Evolutionary conservation across 2,113 vertebrate species (phyloP).

Genomic region (Alouatta palliata): DNA sequence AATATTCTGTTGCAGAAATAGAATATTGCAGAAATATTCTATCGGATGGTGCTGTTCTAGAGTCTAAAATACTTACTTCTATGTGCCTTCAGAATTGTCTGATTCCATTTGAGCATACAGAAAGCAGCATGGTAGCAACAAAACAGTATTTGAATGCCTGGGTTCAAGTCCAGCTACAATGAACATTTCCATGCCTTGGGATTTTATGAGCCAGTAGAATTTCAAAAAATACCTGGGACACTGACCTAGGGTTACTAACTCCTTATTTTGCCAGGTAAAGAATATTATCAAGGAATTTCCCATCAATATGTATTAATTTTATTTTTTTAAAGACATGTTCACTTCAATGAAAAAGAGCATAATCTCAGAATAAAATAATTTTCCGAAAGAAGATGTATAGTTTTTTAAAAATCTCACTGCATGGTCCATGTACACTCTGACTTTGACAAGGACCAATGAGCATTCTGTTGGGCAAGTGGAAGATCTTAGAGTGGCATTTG

Average conservation of each 20-base stretch:
- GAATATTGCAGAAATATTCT: neutral
- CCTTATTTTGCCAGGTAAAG: neutral
- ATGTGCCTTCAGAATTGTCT: neutral
- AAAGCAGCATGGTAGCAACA: neutral
- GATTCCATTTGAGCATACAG: neutral
- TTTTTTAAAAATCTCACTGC: neutral
- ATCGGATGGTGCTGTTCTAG: neutral
- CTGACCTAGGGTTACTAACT: neutral
- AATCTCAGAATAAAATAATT: neutral
- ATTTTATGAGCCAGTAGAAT: neutral
- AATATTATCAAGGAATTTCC: neutral
- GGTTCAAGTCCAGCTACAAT: neutral
- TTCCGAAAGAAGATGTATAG: neutral
- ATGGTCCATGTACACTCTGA: neutral
- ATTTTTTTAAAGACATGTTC: conserved; percentile 26
- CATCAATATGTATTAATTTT: neutral
- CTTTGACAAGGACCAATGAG: neutral
- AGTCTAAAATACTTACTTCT: neutral
- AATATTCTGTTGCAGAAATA: neutral
- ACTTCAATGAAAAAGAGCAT: neutral
- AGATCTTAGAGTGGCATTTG: neutral
- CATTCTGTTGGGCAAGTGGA: neutral
- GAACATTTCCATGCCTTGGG: neutral
- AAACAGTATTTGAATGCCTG: neutral
- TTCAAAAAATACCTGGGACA: neutral